Base-by-base conservation (phyloP, 2,888 invertebrate species). In the Megalurothrips usitatus region DNA sequence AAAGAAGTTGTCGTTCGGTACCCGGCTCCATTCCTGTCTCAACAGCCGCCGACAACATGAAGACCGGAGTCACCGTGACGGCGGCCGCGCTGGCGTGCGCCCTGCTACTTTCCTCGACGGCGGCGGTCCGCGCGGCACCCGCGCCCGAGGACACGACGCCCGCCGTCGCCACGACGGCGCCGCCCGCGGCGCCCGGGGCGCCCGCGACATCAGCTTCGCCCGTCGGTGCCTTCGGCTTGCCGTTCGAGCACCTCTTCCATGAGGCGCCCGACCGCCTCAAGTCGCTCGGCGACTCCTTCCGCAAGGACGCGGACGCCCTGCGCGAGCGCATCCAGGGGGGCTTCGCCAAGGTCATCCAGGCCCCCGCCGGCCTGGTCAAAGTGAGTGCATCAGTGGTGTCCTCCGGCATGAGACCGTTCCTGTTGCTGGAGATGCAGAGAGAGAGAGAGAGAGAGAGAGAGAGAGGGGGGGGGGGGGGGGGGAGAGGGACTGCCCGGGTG, bases 261-360 rank as follows among this genome's bases (percentile, higher is more conserved):
- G 68, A 75, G 68, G 68, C 23, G 9, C 68, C 68, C 68, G 68
- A 75, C 23, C 68, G 68, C 68, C 23, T 26, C 12, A 75, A 75
- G 68, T 23, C 23, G 68, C 23, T 75, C 23, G 23, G 26, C 11
- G 68, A 75, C 23, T 10, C 1, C 12, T 26, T 75, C 23, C 68
- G 68, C 68, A 26, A 23, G 23, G 12, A 75, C 8, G 68, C 68
- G 23, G 68, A 1, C 23, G 26, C 23, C 11, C 9, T 75, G 23
- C 68, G 68, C 26, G 68, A 26, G 23, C 68, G 68, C 68, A 4
- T 75, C 68, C 68, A 26, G 23, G 68, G 26, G 3, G 68, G 26
- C 68, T 0, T 75, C 26, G 26, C 68, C 23, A 75, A 26, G 68
- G 23, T 75, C 68, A 26, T 75, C 12, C 58, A 12, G 52, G 23